Conservation (phyloP, 2,888 invertebrate genomes). For the Eumerus sabulonum region DNA sequence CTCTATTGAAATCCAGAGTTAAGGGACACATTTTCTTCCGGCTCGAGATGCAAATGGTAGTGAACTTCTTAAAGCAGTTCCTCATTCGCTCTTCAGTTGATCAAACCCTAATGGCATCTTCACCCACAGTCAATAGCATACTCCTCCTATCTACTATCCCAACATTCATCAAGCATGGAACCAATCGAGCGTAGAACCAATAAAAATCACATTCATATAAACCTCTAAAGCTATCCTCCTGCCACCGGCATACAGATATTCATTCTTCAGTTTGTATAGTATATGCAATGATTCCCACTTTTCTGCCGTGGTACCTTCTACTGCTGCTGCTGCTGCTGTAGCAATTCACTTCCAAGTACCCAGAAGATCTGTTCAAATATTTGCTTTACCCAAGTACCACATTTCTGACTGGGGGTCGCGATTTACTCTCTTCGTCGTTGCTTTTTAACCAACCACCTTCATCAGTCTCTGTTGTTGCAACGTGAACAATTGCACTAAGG, state of each 20-base stretch:
- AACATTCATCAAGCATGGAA: conserved; percentile 26
- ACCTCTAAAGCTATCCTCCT: conserved; percentile 44
- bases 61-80: too few species aligned
- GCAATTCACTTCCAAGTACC: conserved; percentile 63
- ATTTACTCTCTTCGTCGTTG: conserved; percentile 45
- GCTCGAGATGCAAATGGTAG: too few species aligned
- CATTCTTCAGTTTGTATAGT: conserved; percentile 14
- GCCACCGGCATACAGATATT: conserved; percentile 9
- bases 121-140: too few species aligned
- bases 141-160: too few species aligned
- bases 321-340: conserved; percentile 50
- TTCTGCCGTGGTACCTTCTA: conserved; percentile 47
- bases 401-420: conserved; percentile 64
- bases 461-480: conserved; percentile 33
- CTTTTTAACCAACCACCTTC: too few species aligned
- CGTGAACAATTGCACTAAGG: conserved; percentile 61
- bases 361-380: conserved; percentile 67
- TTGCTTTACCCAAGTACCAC: conserved; percentile 47
- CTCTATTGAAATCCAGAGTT: not conserved
- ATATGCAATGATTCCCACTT: conserved; percentile 57
- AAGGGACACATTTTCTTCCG: too few species aligned
- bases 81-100: too few species aligned
- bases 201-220: conserved; percentile 51
- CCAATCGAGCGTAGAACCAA: conserved; percentile 46
- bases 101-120: too few species aligned